Conservation (phyloP, 2,888 invertebrate genomes). For the Allophyes oxyacanthae region DNA sequence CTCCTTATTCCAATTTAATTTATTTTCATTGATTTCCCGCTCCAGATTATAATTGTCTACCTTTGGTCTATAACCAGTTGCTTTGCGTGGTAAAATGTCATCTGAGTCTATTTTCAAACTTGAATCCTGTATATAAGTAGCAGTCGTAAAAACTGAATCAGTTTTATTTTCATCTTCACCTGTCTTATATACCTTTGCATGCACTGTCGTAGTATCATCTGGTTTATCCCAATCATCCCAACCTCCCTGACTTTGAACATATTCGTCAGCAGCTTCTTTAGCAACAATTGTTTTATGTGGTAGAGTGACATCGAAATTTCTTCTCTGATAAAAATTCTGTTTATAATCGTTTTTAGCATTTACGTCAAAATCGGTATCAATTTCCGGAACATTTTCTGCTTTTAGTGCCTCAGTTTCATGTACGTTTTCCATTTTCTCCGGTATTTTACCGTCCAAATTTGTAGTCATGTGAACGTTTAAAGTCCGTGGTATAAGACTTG, state of each 20-base stretch:
- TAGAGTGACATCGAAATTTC: neutral
- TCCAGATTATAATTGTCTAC: too few relatives aligned
- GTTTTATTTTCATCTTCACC: too few relatives aligned
- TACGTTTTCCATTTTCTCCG: conserved; percentile 14
- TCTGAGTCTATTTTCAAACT: too few relatives aligned
- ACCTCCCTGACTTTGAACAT: neutral
- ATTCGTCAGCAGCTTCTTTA: neutral
- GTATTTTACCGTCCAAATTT: neutral
- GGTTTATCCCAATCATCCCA: neutral
- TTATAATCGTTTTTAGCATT: neutral
- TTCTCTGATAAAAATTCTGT: neutral
- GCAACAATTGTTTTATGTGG: neutral
- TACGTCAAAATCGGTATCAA: neutral
- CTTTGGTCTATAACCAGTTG: too few relatives aligned
- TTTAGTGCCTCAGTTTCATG: neutral
- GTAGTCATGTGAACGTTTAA: neutral
- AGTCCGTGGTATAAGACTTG: neutral
- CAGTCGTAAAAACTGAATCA: too few relatives aligned
- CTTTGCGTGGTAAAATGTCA: too few relatives aligned
- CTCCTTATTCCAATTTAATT: too few relatives aligned
- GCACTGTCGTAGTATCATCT: too few relatives aligned
- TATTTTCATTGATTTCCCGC: too few relatives aligned
- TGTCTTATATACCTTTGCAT: too few relatives aligned
- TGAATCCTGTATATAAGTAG: too few relatives aligned
- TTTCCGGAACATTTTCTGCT: neutral